Conservation (phyloP, 2,113 vertebrate genomes). For the Dendrocopos noguchii region DNA sequence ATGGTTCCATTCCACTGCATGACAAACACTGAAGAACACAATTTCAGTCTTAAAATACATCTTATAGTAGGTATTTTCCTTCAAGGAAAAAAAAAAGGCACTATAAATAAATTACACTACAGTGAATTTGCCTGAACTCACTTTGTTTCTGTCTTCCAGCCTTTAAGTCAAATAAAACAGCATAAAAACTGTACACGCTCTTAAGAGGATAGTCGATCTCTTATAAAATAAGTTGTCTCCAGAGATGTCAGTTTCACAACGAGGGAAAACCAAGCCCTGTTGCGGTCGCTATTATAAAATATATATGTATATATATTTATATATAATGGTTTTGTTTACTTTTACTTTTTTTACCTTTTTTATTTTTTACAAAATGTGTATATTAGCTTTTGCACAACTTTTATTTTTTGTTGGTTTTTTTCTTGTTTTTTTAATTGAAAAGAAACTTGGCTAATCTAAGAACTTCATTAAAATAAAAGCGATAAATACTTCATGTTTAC, state of each 20-base stretch:
- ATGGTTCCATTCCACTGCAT: constrained; percentile 91
- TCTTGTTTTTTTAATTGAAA: constrained; percentile 63
- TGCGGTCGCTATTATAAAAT: constrained; percentile 87
- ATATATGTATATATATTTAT: constrained; percentile 80
- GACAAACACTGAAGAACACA: constrained; percentile 95
- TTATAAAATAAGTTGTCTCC: constrained; percentile 87
- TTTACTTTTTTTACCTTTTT: constrained; percentile 76
- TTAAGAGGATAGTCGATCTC: constrained; percentile 84
- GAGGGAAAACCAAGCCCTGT: constrained; percentile 86
- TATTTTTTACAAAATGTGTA: constrained; percentile 85
- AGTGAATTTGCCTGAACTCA: constrained; percentile 97
- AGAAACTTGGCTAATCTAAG: constrained; percentile 83
- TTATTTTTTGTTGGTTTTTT: constrained; percentile 54
- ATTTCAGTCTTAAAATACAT: constrained; percentile 96
- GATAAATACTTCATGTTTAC: constrained; percentile 92
- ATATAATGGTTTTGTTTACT: constrained; percentile 73
- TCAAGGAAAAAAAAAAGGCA: constrained; percentile 93
- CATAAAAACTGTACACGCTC: constrained; percentile 86
- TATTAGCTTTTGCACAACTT: constrained; percentile 79
- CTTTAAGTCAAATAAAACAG: constrained; percentile 92
- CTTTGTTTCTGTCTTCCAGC: constrained; percentile 98
- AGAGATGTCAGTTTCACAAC: constrained; percentile 86
- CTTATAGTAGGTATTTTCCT: constrained; percentile 96
- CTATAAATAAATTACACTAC: constrained; percentile 99
- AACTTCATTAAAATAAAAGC: constrained; percentile 91